Conservation (phyloP, 2,113 vertebrate species). For the Myotis yumanensis region DNA sequence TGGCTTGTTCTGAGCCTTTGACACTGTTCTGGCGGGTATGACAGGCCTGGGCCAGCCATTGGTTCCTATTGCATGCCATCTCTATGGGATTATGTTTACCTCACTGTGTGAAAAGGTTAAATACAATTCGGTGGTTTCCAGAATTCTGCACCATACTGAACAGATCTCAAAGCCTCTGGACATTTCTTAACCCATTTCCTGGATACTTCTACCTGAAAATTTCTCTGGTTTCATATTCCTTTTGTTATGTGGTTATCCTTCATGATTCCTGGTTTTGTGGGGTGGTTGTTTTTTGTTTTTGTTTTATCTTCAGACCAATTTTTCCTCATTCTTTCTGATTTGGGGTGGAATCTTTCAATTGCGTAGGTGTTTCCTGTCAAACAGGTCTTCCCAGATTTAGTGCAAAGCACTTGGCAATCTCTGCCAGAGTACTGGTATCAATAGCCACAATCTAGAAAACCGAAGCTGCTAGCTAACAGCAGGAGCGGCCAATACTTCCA, state of each 20-base stretch:
- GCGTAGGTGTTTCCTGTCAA: conserved; percentile 69
- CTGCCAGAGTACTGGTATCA: conserved; percentile 55
- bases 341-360: conserved; percentile 51
- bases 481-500: background rate
- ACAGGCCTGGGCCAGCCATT: conserved; percentile 33
- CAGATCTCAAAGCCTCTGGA: background rate
- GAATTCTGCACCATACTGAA: background rate
- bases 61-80: background rate
- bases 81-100: conserved; percentile 7
- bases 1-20: conserved; percentile 31
- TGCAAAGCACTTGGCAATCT: background rate
- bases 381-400: conserved; percentile 69
- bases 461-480: background rate
- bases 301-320: background rate
- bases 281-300: too few species aligned
- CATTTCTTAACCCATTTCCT: background rate
- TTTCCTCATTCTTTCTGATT: conserved; percentile 37
- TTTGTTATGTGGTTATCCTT: background rate
- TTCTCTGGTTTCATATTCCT: background rate
- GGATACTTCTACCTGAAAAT: background rate
- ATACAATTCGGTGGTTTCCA: background rate
- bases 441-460: conserved; percentile 52
- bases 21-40: background rate
- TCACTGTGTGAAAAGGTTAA: conserved; percentile 12
- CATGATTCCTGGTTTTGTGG: background rate